Base-by-base conservation (phyloP, 2,113 vertebrate genomes). In the Oreochromis niloticus region DNA sequence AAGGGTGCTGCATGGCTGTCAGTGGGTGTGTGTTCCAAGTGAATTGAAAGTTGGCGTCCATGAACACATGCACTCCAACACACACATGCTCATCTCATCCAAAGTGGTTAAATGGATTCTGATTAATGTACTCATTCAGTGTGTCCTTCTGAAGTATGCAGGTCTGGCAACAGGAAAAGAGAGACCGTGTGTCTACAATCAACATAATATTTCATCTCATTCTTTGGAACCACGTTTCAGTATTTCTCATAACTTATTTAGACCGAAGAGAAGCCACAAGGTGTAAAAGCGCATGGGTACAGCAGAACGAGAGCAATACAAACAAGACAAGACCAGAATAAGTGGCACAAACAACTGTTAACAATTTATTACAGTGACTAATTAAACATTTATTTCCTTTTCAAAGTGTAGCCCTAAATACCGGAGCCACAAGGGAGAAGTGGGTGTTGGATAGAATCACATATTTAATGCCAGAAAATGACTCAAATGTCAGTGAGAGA, bases 281-380 rank as follows among this genome's bases (percentile, higher is more conserved):
- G 84, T 90, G 75, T 43, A 89, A 50, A 88, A 83, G 63, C 7
- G 2, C 75, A 68, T 4, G 63, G 46, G 32, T 34, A 55, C 46
- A 83, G 24, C 54, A 80, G 78, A 39, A 43, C 83, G 85, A 89
- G 82, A 90, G 88, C 84, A 92, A 84, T 86, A 87, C 83, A 87
- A 87, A 88, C 85, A 90, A 91, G 91, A 93, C 90, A 90, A 88
- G 87, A 71, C 88, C 86, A 84, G 34, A 55, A 88, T 82, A 93
- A 91, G 82, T 94, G 89, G 88, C 88, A 89, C 91, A 93, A 89
- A 84, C 73, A 89, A 90, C 54, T 61, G 79, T 94, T 93, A 95
- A 95, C 92, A 93, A 93, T 95, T 96, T 81, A 95, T 94, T 91
- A 91, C 5, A 36, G 85, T 86, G 78, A 89, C 91, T 94, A 92